Evolutionary conservation across 2,797 vertebrate species (phyloP).

Genomic region (Orientallactaga sibirica): DNA sequence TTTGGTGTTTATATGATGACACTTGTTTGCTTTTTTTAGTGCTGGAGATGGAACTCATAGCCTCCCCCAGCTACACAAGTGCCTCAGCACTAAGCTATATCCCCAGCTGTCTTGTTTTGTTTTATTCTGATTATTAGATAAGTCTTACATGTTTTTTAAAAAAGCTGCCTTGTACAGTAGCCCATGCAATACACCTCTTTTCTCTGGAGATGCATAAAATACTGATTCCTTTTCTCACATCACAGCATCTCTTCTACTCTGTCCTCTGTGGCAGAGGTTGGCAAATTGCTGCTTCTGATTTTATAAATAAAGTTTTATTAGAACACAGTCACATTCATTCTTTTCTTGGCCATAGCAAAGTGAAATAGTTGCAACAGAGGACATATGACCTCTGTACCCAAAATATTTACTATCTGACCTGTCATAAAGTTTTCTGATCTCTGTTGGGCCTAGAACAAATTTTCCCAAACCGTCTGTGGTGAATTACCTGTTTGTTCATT

Average conservation of each 20-base stretch:
- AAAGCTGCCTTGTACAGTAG: not conserved
- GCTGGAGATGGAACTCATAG: no score
- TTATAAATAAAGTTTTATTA: constrained; percentile 41
- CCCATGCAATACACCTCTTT: not conserved
- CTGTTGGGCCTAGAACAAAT: not conserved
- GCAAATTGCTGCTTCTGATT: not conserved
- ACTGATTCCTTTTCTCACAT: not conserved
- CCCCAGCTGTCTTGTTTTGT: not conserved
- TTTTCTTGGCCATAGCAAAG: not conserved
- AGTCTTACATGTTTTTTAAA: not conserved
- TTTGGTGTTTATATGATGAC: no score
- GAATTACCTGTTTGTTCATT: not conserved
- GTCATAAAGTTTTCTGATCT: not conserved
- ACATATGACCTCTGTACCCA: not conserved
- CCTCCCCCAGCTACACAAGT: not conserved
- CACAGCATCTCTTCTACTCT: not conserved
- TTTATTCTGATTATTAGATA: not conserved
- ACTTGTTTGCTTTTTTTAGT: no score
- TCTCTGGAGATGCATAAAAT: not conserved
- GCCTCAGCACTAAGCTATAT: not conserved
- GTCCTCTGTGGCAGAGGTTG: not conserved
- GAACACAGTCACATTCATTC: not conserved
- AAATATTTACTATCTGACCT: not conserved
- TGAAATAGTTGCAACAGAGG: not conserved
- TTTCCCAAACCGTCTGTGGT: not conserved